Evolutionary conservation across 2,888 invertebrate species (phyloP).

Genomic region (Nymphalis urticae): DNA sequence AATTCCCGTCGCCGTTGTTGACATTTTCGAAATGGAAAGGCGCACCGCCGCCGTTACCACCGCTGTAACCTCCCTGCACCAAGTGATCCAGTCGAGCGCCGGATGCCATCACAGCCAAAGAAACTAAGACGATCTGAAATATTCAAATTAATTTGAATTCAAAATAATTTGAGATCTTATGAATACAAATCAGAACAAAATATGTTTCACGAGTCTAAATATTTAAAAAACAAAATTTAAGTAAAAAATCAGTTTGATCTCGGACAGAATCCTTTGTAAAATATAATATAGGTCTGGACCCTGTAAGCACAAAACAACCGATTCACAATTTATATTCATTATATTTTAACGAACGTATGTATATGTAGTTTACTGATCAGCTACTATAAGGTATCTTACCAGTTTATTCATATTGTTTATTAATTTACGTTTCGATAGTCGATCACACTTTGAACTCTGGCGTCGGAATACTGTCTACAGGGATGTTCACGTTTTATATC

Average conservation of each 20-base stretch:
- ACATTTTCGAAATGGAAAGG: conserved; percentile 82
- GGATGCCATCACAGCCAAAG: conserved; percentile 51
- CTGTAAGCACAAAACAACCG: too few species aligned
- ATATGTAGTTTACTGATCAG: conserved; percentile 7
- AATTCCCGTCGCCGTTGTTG: conserved; percentile 84
- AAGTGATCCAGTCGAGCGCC: conserved; percentile 67
- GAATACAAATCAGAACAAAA: too few species aligned
- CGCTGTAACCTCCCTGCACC: conserved; percentile 56
- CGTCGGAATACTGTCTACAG: conserved; percentile 60
- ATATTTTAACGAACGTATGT: neutral
- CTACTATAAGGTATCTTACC: conserved; percentile 53
- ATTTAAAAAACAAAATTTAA: too few species aligned
- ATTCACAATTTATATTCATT: neutral
- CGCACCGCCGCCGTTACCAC: conserved; percentile 44
- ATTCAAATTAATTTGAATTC: too few species aligned
- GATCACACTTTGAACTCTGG: conserved; percentile 54
- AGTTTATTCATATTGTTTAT: conserved; percentile 59
- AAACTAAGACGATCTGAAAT: conserved; percentile 57
- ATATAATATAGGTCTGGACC: too few species aligned
- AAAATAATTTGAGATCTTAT: too few species aligned
- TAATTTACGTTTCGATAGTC: conserved; percentile 46
- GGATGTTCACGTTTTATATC: conserved; percentile 76
- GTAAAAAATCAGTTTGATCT: too few species aligned
- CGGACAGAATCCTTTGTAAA: too few species aligned
- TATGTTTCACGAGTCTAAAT: too few species aligned